Evolutionary conservation across 2,797 vertebrate species (phyloP).

Genomic region (Neosalanx taihuensis): DNA sequence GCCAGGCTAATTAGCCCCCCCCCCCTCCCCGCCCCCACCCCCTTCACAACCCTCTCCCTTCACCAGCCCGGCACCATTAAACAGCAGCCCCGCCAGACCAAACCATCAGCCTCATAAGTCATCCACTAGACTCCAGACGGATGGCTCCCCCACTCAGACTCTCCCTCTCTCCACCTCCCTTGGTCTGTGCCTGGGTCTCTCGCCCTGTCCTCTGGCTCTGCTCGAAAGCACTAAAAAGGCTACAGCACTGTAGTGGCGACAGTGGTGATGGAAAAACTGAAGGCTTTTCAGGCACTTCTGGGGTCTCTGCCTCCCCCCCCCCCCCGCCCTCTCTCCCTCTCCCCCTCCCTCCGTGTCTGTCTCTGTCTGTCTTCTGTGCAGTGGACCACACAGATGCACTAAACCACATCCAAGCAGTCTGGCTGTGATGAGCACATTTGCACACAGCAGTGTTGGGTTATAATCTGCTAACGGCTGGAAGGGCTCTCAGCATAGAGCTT

Average conservation of each 20-base stretch:
- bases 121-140: constrained; percentile 50
- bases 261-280: constrained; percentile 73
- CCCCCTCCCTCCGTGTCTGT: constrained; percentile 53
- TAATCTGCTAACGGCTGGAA: constrained; percentile 69
- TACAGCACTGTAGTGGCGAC: constrained; percentile 57
- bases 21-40: constrained; percentile 18
- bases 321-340: constrained; percentile 14
- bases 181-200: not conserved
- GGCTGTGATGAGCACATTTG: constrained; percentile 77
- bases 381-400: constrained; percentile 76
- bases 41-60: constrained; percentile 28
- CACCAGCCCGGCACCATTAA: constrained; percentile 47
- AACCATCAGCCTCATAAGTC: constrained; percentile 68
- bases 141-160: constrained; percentile 56
- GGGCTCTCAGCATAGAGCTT: constrained; percentile 59
- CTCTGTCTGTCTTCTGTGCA: constrained; percentile 66
- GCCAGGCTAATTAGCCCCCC: constrained; percentile 57
- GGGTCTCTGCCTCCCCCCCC: constrained; percentile 50
- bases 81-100: constrained; percentile 54
- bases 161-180: constrained; percentile 34
- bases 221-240: constrained; percentile 42
- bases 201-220: constrained; percentile 53
- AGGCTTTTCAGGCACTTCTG: constrained; percentile 54
- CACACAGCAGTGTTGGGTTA: constrained; percentile 70
- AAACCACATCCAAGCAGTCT: constrained; percentile 79